Evolutionary conservation across 2,888 invertebrate species (phyloP).

Genomic region (Leptopilina drosophilae): DNA sequence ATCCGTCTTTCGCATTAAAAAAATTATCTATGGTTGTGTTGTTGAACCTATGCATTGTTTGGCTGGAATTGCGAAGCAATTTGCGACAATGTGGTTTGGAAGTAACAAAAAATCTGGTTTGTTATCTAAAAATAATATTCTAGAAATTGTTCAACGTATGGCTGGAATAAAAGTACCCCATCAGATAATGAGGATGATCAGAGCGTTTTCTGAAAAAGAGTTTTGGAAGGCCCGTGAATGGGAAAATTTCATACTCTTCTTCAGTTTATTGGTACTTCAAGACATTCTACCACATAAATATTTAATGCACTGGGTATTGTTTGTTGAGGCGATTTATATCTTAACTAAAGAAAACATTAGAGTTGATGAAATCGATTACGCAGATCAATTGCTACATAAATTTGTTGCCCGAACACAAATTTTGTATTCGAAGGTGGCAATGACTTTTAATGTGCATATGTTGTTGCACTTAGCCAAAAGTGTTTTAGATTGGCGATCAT

Average conservation of each 20-base stretch:
- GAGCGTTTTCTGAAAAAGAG: background rate
- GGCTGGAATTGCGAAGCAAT: conserved; percentile 18
- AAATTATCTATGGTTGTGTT: conserved; percentile 4
- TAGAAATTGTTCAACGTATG: background rate
- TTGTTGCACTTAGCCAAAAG: background rate
- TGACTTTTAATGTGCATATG: conserved; percentile 11
- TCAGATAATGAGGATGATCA: conserved; percentile 17
- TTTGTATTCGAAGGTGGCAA: background rate
- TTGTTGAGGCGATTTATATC: conserved; percentile 43
- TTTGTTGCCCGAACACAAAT: conserved; percentile 1
- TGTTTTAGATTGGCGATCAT: conserved; percentile 36
- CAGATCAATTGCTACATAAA: background rate
- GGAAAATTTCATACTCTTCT: conserved; percentile 38
- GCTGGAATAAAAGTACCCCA: conserved; percentile 8
- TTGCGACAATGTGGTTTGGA: background rate
- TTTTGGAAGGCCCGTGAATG: conserved; percentile 16
- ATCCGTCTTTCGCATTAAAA: background rate
- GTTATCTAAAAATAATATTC: background rate
- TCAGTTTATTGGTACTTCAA: conserved; percentile 19
- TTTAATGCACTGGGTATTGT: conserved; percentile 26
- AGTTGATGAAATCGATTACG: conserved; percentile 27
- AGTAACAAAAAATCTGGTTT: background rate
- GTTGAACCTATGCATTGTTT: background rate
- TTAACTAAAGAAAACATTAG: conserved; percentile 26
- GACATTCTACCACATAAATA: background rate